Evolutionary conservation across 1,140 invertebrate genomes (phyloP), one percentile per base, ranked within the genome.

Genomic region (Neodiprion pinetum): DNA sequence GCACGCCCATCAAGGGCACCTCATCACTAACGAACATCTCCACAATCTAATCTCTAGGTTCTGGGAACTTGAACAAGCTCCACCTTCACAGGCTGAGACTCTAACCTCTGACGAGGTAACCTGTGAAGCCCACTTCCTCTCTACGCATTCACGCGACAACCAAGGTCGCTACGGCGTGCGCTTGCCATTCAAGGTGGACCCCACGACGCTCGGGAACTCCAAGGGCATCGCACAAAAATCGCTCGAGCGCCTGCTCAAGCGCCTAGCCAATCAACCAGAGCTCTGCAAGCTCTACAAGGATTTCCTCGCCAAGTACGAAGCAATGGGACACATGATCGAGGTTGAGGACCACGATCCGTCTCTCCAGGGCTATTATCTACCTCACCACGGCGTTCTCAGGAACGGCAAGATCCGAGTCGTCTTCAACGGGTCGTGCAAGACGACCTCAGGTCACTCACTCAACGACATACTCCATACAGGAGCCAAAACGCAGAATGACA

Each of bases 21-120:
- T 53, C 50, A 53, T 9, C 50, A 11, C 50, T 11, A 11, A 9
- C 50, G 1, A 11, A 11, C 50, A 74, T 14, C 66, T 70, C 23
- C 40, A 53, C 21, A 50, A 70, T 12, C 17, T 74, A 2, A 67
- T 70, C n/a, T 49, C 67, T 21, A 68, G 70, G 48, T 83, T 85
- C 65, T 83, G 81, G 81, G 70, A 82, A 68, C 1, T 83, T 8
- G 83, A 84, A 73, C 69, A 78, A 23, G 66, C 74, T 21, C 73
- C 71, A 9, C 23, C 47, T 68, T 72, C 71, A 53, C 50, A 9
- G 48, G 28, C 76, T 80, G 48, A 65, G 48, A 23, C 28, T 10
- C 48, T 70, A n/a, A 61, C 72, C 0, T 49, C 67, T n/a, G 80
- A 82, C n/a, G 79, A 81, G 40, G n/a, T 70, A n/a, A 3, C n/a